These are phyloP conservation scores for Axis porcinus DNA, from an alignment of 2,113 vertebrate species.

Conservation along the genomic window DNA sequence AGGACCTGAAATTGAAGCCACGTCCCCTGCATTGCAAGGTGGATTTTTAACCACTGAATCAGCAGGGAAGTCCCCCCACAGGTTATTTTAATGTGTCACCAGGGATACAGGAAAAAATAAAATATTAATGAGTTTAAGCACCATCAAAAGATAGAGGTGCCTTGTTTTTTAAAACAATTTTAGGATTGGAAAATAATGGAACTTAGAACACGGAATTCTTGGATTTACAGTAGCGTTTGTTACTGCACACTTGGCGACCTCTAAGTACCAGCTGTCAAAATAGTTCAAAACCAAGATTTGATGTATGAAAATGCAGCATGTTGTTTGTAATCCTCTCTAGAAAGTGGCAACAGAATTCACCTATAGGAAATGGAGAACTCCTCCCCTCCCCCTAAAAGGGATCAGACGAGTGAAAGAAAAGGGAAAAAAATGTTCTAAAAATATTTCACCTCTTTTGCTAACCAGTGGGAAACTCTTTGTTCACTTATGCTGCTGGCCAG, in stretches of 20 bases:
- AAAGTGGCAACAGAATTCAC: background rate
- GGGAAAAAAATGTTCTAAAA: background rate
- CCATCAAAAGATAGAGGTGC: background rate
- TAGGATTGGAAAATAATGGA: background rate
- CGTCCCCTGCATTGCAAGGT: background rate
- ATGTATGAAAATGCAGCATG: background rate
- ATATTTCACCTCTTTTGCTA: background rate
- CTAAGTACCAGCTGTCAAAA: background rate
- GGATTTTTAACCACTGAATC: background rate
- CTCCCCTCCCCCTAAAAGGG: fast-evolving
- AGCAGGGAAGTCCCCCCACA: background rate
- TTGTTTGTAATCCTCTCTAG: background rate
- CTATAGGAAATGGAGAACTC: background rate
- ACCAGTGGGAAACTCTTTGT: background rate
- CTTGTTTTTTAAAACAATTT: background rate
- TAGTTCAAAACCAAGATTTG: background rate
- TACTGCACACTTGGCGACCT: background rate
- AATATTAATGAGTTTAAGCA: background rate
- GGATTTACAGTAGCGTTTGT: background rate
- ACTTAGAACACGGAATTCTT: background rate
- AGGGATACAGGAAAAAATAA: background rate
- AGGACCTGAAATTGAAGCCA: background rate
- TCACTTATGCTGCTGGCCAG: background rate
- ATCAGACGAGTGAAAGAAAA: background rate
- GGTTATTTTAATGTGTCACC: background rate